phyloP scores from a whole-genome alignment of 2,113 vertebrate species.

The Elgaria multicarinata region DNA sequence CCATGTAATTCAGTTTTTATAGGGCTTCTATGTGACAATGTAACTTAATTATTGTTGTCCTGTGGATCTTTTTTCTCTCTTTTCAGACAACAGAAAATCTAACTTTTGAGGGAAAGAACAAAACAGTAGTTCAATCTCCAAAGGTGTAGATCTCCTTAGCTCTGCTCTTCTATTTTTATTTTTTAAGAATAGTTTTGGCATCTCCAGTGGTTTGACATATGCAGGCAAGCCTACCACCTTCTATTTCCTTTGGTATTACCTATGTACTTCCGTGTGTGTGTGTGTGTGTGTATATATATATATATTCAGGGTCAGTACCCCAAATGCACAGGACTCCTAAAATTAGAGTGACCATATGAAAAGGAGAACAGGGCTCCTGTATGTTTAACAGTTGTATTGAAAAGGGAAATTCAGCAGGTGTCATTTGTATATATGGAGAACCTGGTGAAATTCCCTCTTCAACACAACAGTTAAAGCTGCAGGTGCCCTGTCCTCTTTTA shows the following conservation, averaged over 20 bases:
- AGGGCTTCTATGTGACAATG: not conserved
- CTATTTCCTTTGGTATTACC: not conserved
- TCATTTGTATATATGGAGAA: no score
- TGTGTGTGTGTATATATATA: no score
- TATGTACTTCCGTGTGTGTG: no score
- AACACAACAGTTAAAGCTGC: no score
- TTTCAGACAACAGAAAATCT: not conserved
- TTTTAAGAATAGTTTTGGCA: not conserved
- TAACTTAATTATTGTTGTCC: not conserved
- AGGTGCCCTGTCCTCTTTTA: no score
- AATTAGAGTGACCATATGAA: no score
- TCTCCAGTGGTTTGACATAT: not conserved
- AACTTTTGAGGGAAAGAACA: not conserved
- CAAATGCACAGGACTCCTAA: not conserved
- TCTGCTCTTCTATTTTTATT: not conserved
- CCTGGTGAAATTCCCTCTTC: no score
- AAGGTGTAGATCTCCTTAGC: not conserved
- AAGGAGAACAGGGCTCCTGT: no score
- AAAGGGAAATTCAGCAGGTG: no score
- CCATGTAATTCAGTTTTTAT: not conserved
- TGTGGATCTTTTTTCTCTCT: not conserved
- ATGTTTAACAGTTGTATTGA: no score
- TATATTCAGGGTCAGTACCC: not conserved
- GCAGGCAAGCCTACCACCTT: not conserved
- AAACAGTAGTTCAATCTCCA: not conserved